phyloP scores from a whole-genome alignment of 92 coral and sea anemone genomes.

The Porites cylindrica region DNA sequence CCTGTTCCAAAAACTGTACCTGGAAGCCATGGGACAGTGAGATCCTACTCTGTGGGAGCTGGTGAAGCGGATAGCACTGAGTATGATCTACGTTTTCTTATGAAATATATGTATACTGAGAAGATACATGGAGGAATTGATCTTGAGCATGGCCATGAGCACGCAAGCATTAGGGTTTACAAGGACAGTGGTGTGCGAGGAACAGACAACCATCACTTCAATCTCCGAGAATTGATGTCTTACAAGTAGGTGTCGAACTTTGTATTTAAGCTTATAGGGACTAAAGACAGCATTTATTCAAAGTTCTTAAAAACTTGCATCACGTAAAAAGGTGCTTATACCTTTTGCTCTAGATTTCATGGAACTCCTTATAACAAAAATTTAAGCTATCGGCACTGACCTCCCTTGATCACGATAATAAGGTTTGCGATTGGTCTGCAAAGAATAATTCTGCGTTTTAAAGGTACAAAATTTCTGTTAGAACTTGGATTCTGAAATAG shows the following conservation, averaged over 20 bases:
- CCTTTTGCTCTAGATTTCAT: no score
- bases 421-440: no score
- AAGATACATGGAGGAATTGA: slow-evolving; percentile 9
- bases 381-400: no score
- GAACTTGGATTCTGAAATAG: no score
- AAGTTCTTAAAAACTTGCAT: no score
- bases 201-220: slow-evolving; percentile 63
- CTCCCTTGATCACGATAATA: no score
- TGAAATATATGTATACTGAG: slow-evolving; percentile 58
- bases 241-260: slow-evolving; percentile 43
- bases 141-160: slow-evolving; percentile 47
- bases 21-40: slow-evolving; percentile 69
- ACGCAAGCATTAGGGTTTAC: slow-evolving; percentile 43
- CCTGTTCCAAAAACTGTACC: slow-evolving; percentile 17
- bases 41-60: slow-evolving; percentile 66
- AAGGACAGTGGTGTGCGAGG: slow-evolving; percentile 64
- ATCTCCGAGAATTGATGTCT: slow-evolving; percentile 64
- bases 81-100: slow-evolving; percentile 66
- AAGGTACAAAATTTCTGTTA: no score
- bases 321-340: no score
- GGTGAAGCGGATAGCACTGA: slow-evolving; percentile 62
- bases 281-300: neutral
- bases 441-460: no score
- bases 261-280: neutral
- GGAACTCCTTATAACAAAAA: no score